phyloP scores from a whole-genome alignment of 2,797 vertebrate species.

The Prunella strophiata region DNA sequence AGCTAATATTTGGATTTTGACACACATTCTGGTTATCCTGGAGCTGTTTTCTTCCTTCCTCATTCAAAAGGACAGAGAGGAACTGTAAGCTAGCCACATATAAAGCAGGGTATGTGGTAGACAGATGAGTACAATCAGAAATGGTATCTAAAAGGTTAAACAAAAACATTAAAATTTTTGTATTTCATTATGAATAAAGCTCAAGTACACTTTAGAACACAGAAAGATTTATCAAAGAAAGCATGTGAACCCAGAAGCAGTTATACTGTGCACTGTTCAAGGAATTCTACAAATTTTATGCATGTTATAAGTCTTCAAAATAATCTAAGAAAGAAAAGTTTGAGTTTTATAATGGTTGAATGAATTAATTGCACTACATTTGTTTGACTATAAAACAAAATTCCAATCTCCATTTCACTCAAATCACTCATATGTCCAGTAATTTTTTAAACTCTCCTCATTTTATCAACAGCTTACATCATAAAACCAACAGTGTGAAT shows the following conservation, averaged over 20 bases:
- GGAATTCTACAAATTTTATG: background rate
- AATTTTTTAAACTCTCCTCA: background rate
- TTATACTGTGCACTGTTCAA: background rate
- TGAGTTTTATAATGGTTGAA: background rate
- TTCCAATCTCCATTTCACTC: background rate
- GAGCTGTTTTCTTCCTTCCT: constrained; percentile 80
- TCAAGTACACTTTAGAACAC: background rate
- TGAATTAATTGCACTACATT: background rate
- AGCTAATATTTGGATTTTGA: constrained; percentile 62
- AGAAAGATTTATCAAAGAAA: background rate
- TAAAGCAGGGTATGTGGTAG: constrained; percentile 68
- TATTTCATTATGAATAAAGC: background rate
- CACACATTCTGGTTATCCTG: background rate
- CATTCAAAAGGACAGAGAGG: constrained; percentile 83
- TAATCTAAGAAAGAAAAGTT: background rate
- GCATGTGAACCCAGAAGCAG: background rate
- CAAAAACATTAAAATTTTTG: background rate
- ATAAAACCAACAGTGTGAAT: background rate
- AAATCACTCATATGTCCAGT: background rate
- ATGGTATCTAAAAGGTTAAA: constrained; percentile 79
- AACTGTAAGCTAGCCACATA: constrained; percentile 84
- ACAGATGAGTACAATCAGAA: constrained; percentile 79
- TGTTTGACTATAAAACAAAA: background rate
- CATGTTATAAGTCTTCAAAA: background rate
- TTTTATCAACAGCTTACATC: background rate